Base-by-base conservation (phyloP, 2,113 vertebrate species). In the Raja brachyura region DNA sequence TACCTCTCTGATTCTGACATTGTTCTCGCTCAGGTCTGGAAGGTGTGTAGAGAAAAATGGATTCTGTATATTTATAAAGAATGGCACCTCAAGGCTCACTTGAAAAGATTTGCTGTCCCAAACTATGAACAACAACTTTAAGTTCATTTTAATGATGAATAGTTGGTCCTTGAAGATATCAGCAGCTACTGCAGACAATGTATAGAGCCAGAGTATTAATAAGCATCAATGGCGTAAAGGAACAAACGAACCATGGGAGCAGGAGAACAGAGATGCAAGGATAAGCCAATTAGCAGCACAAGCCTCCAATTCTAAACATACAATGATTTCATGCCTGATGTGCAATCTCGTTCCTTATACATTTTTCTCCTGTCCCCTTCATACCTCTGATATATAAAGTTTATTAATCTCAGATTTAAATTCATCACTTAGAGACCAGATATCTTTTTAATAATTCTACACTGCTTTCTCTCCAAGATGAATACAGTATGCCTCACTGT, bases 1-100 rank as follows among this genome's bases (percentile, higher is more conserved):
- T 94, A 95, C 93, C 93, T 93, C 94, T 93, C 93, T n/a, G 68
- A 94, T 93, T 81, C 93, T 61, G 63, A 77, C 11, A 93, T 93
- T 93, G 93, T 93, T 93, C 93, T 77, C 90, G 31, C 88, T 39
- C 16, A 73, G 25, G 25, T 92, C 39, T 11, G 66, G 33, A 66
- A 22, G 85, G 63, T 54, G 25, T 33, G 73, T 74, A 25, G 28
- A 92, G 66, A 92, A 73, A 33, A 92, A 73, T 14, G 5, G 68
- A 92, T 28, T 28, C 20, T 73, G 18, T 5, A 1, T 92, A 28
- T 33, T 66, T 88, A 14, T 31, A 5, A 73, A 28, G 10, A 63
- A 92, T 54, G 4, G 66, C 70, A 9, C n/a, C 28, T 90, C 16
- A 48, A 48, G 68, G 11, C 25, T 54, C 20, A 22, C 48, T 73